Percentiles rank a stretch among this genome's conserved stretches.
Evolutionary conservation across 2,888 invertebrate species (phyloP).

Genomic region (Drosophila limbata): DNA sequence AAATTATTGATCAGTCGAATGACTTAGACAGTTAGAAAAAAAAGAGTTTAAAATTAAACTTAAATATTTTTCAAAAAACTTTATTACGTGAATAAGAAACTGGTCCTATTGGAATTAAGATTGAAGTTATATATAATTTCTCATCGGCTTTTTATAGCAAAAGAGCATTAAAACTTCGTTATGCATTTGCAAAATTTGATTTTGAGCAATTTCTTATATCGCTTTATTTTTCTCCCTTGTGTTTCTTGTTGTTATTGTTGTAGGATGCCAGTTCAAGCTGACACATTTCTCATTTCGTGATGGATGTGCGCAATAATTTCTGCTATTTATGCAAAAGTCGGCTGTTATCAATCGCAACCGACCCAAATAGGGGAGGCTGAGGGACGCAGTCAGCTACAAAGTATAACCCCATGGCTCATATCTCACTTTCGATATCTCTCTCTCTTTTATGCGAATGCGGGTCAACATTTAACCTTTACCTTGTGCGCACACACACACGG

Average conservation of each 20-base stretch:
- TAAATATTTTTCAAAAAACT: too few relatives aligned
- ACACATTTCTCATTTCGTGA: conserved; percentile 75
- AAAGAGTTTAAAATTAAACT: too few relatives aligned
- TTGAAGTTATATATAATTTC: neutral
- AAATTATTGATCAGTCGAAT: too few relatives aligned
- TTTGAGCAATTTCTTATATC: conserved; percentile 29
- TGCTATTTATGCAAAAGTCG: conserved; percentile 78
- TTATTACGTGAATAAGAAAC: neutral
- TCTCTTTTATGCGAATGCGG: conserved; percentile 62
- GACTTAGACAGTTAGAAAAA: too few relatives aligned
- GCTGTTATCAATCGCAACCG: conserved; percentile 59
- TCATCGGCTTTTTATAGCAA: neutral
- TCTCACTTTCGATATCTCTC: conserved; percentile 43
- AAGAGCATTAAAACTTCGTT: conserved; percentile 27
- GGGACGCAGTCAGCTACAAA: neutral
- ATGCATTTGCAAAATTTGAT: conserved; percentile 3
- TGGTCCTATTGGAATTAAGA: neutral
- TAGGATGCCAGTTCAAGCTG: conserved; percentile 58
- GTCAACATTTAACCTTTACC: conserved; percentile 80
- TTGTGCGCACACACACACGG: conserved; percentile 50
- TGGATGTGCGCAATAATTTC: conserved; percentile 80
- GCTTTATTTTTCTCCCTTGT: conserved; percentile 8
- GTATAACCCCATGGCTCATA: conserved; percentile 20
- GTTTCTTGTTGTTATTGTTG: conserved; percentile 28
- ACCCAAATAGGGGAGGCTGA: neutral